Evolutionary conservation across 53 echinoderm and acorn worm genomes (phyloP).

Genomic region (Stichopus horrens): DNA sequence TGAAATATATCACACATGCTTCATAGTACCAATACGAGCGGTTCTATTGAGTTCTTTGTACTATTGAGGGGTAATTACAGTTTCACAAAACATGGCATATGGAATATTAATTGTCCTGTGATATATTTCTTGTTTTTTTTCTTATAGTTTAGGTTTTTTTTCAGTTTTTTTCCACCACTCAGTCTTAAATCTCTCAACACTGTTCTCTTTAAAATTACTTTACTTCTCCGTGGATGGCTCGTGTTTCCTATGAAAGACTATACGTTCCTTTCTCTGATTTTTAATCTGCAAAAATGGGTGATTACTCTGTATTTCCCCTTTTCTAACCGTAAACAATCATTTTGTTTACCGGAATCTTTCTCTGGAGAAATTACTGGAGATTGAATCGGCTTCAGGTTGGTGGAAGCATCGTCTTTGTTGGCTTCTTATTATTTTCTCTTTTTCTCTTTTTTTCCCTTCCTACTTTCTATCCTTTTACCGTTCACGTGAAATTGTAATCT

Average conservation of each 20-base stretch:
- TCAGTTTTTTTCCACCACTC: not conserved
- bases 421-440: not conserved
- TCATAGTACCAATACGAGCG: not conserved
- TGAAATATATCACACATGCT: no score
- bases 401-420: not conserved
- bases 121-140: not conserved
- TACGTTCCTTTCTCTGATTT: not conserved
- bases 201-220: not conserved
- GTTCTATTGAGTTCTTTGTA: not conserved
- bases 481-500: not conserved
- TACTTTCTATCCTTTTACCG: no score
- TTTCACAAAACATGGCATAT: no score
- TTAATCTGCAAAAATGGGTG: conserved; percentile 10
- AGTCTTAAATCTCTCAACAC: not conserved
- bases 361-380: not conserved
- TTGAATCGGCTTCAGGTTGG: not conserved
- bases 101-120: not conserved
- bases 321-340: not conserved
- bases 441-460: not conserved
- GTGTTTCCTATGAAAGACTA: not conserved
- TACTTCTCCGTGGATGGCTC: not conserved
- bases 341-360: conserved; percentile 4
- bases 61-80: not conserved
- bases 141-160: not conserved
- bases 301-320: not conserved